Base-by-base conservation (phyloP, 2,113 vertebrate genomes). In the Grus americana region DNA sequence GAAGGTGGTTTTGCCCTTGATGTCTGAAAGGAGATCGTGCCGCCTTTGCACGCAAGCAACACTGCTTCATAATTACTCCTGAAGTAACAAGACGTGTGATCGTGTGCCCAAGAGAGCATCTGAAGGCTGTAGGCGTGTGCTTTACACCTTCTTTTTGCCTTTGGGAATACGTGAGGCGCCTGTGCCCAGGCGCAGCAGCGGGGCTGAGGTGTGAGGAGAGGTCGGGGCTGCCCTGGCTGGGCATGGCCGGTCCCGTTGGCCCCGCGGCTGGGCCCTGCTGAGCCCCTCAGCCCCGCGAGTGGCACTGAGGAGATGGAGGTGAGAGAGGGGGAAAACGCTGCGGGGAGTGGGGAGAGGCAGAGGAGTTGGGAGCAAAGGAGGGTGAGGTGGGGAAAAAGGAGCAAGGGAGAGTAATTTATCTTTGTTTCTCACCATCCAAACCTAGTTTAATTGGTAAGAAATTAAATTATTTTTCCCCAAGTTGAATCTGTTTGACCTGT, bases 301-400 rank as follows among this genome's bases (percentile, higher is more conserved):
- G 27, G 12, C 6, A 15, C 21, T 1, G 0, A 16, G 40, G 34
- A 5, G 4, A 36, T 0, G 0, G 11, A 30, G 16, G 15, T 36
- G 13, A 12, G 22, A 6, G 22, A 3, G 5, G 32, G 7, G 29
- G 10, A 4, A 49, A 70, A 30, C 18, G 9, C 15, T 10, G 6
- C 22, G 65, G 13, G n/a, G 26, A 58, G 34, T 7, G 2, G 27
- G 47, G 74, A 80, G 30, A 49, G 22, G 61, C 40, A 40, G 27
- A 57, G 65, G 29, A 74, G 19, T 1, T 52, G 32, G 23, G 32
- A 36, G 29, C 2, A 1, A 59, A 36, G 59, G 27, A 74, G 4
- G 5, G 24, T 29, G 27, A 81, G 34, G 0, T 62, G 17, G 50
- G 36, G 24, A 46, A 55, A 78, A 73, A 8, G 18, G 17, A 7